These are phyloP conservation scores for Hermatobates lingyangjiaoensis DNA, from an alignment of 1,140 invertebrate species.

Conservation along the genomic window DNA sequence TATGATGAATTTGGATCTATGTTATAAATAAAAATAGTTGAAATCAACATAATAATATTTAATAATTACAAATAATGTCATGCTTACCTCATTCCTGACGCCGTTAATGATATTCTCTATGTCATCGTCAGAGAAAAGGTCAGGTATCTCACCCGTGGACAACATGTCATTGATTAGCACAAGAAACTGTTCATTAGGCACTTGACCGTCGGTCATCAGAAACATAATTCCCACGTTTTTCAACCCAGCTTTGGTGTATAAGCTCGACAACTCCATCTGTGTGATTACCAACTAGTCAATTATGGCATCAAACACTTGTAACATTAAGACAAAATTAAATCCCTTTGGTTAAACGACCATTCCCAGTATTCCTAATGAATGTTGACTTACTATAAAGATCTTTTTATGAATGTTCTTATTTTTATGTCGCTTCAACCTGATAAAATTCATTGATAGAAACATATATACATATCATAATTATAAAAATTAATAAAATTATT, in stretches of 20 bases:
- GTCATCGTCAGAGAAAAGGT: slow-evolving; percentile 89
- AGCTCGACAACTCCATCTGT: slow-evolving; percentile 56
- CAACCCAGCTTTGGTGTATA: slow-evolving; percentile 79
- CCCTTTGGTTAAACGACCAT: not conserved
- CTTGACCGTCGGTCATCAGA: slow-evolving; percentile 90
- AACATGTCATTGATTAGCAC: slow-evolving; percentile 91
- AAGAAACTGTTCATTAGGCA: slow-evolving; percentile 84
- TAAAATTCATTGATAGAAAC: no score
- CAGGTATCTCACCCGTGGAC: slow-evolving; percentile 86
- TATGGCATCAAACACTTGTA: not conserved
- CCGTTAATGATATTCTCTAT: slow-evolving; percentile 85
- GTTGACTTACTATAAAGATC: no score
- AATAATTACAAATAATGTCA: no score
- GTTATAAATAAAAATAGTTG: no score
- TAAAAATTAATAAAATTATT: no score
- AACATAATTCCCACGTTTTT: slow-evolving; percentile 91
- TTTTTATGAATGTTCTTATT: no score
- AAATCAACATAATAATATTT: no score
- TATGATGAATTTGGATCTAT: no score
- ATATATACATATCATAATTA: no score
- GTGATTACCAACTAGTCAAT: slow-evolving; percentile 13
- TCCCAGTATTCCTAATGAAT: no score
- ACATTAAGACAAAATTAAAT: not conserved
- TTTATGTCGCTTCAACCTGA: no score
- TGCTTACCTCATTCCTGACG: slow-evolving; percentile 64